Evolutionary conservation across 2,888 invertebrate genomes (phyloP), one percentile per base, ranked within the genome.

Genomic region (Sinopyrophorus schimmeli): DNA sequence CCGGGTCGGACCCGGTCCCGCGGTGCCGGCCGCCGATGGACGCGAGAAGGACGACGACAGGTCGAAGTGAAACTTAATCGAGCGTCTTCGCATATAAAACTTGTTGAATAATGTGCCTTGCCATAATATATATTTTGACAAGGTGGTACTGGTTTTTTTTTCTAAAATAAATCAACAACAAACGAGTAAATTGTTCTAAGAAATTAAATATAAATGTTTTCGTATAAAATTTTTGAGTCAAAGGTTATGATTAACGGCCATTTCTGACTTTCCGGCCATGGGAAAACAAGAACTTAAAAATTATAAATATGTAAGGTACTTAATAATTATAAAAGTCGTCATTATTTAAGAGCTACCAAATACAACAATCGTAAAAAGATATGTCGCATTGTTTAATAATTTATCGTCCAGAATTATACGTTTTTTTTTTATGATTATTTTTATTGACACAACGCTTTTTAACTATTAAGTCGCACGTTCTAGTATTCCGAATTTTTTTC

Each of bases 101-200:
- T 47, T 39, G 46, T 46, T 46, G 39, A 47, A 47, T 47, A 47
- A 32, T 38, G 46, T 37, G n/a, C n/a, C 38, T 46, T 46, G 38
- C 32, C 15, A 40, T 40, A 40, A 46, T 49, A 49, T 43, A 43
- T 49, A 43, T 49, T 49, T 49, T 43, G 43, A 49, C 49, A 49
- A 18, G 11, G 23, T 24, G 43, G 43, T 49, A 43, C 43, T 43
- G 38, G 43, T 43, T 39, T 38, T 39, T 30, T 34, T 16, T 14
- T 18, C n/a, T n/a, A 7, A 26, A 43, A 49, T 49, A 49, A 49
- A 49, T 49, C 49, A 49, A 32, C 38, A 16, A 34, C 32, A 44
- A 46, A 49, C 49, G 43, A 43, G 49, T 49, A 49, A 49, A 49
- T 49, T 49, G 49, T 49, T 49, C 49, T 49, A 39, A 43, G 49